Conservation (phyloP, 2,888 invertebrate genomes). For the Philonicus albiceps region DNA sequence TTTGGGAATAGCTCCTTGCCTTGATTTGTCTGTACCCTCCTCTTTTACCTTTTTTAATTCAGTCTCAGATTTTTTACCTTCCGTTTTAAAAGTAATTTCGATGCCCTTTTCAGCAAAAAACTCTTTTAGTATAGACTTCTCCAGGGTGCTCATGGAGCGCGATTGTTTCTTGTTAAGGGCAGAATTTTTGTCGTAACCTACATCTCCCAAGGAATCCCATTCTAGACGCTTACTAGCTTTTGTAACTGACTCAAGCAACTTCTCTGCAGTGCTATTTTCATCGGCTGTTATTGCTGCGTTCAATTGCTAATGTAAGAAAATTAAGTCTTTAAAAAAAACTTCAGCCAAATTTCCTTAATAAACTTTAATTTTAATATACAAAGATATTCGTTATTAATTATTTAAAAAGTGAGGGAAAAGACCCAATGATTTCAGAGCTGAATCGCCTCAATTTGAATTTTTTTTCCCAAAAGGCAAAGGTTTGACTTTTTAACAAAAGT, state of each 20-base stretch:
- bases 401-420: too few relatives aligned
- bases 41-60: not conserved
- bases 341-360: too few relatives aligned
- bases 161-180: constrained; percentile 63
- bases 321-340: not conserved
- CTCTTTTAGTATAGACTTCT: constrained; percentile 58
- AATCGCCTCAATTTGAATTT: too few relatives aligned
- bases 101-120: constrained; percentile 52
- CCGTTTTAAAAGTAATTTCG: constrained; percentile 45
- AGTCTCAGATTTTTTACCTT: not conserved
- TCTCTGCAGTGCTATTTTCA: constrained; percentile 53
- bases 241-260: constrained; percentile 78
- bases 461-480: too few relatives aligned
- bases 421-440: too few relatives aligned
- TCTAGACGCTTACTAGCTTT: constrained; percentile 79
- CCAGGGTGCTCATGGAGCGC: constrained; percentile 53
- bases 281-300: not conserved
- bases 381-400: too few relatives aligned
- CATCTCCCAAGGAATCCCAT: constrained; percentile 89
- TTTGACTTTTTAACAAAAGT: too few relatives aligned
- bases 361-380: too few relatives aligned
- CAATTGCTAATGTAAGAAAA: not conserved
- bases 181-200: constrained; percentile 75
- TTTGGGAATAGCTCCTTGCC: not conserved
- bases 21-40: not conserved